These are phyloP conservation scores for Spinus olivaceus DNA, from an alignment of 2,797 vertebrate genomes.

Conservation along the genomic window DNA sequence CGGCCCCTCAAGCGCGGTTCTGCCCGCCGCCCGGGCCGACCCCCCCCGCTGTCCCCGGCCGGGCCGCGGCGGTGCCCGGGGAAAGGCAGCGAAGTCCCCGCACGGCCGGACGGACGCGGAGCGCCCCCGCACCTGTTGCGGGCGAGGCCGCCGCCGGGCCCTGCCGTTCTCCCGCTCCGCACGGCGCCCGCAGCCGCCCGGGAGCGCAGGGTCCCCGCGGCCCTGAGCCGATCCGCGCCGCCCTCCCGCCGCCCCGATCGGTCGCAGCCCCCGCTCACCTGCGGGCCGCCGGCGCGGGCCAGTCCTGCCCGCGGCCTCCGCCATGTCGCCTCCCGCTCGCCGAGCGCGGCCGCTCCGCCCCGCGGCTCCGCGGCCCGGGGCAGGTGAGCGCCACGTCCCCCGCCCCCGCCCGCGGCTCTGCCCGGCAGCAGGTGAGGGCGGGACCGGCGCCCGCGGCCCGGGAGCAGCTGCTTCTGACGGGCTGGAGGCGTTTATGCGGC, in stretches of 20 bases:
- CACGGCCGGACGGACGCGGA: neutral
- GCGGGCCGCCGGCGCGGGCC: neutral
- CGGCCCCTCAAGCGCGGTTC: neutral
- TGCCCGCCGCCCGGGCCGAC: neutral
- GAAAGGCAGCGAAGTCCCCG: neutral
- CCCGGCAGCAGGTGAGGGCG: constrained; percentile 32
- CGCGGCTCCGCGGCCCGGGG: constrained; percentile 11
- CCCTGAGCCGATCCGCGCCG: neutral
- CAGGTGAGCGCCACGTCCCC: constrained; percentile 17
- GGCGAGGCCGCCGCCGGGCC: neutral
- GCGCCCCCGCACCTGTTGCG: constrained; percentile 19
- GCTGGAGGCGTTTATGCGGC: neutral
- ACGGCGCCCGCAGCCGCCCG: neutral
- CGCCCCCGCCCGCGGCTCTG: neutral
- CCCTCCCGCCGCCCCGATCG: neutral
- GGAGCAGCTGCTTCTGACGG: neutral
- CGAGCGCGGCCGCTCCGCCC: constrained; percentile 66
- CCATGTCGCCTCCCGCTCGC: constrained; percentile 67
- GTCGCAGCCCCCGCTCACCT: neutral
- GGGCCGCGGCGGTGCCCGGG: too few relatives aligned
- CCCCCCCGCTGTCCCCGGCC: neutral
- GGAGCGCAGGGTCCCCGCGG: neutral
- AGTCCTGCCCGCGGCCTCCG: constrained; percentile 59
- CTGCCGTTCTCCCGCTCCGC: neutral
- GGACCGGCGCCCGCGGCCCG: neutral